Evolutionary conservation across 2,113 vertebrate species (phyloP).

Genomic region (Bujurquina vittata): DNA sequence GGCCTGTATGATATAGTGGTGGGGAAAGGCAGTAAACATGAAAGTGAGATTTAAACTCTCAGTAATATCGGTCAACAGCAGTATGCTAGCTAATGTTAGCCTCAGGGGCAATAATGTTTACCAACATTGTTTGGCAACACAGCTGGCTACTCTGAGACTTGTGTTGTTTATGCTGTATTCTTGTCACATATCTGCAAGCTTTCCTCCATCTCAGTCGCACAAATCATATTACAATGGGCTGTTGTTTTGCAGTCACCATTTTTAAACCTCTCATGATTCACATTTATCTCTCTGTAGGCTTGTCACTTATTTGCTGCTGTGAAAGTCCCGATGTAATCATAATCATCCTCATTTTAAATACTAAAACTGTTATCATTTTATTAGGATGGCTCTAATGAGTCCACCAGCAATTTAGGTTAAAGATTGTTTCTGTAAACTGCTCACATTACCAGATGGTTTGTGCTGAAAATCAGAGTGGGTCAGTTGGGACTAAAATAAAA

Average conservation of each 20-base stretch:
- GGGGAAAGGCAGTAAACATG: neutral
- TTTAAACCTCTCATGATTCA: neutral
- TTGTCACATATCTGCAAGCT: neutral
- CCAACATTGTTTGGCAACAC: neutral
- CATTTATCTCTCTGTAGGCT: neutral
- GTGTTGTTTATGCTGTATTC: neutral
- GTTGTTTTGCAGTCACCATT: neutral
- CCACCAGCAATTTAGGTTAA: neutral
- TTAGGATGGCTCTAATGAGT: neutral
- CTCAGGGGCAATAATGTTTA: neutral
- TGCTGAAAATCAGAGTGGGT: neutral
- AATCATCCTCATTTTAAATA: neutral
- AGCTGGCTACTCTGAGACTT: neutral
- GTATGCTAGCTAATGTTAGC: slow-evolving; percentile 1
- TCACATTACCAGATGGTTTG: neutral
- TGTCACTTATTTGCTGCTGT: neutral
- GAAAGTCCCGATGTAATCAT: neutral
- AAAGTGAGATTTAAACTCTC: neutral
- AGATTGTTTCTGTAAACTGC: neutral
- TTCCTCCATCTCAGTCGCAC: neutral
- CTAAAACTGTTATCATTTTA: neutral
- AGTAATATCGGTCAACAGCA: neutral
- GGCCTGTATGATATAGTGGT: neutral
- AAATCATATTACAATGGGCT: neutral
- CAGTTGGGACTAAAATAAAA: neutral